Conservation (phyloP, 2,113 vertebrate genomes). For the Atherinomorus stipes region DNA sequence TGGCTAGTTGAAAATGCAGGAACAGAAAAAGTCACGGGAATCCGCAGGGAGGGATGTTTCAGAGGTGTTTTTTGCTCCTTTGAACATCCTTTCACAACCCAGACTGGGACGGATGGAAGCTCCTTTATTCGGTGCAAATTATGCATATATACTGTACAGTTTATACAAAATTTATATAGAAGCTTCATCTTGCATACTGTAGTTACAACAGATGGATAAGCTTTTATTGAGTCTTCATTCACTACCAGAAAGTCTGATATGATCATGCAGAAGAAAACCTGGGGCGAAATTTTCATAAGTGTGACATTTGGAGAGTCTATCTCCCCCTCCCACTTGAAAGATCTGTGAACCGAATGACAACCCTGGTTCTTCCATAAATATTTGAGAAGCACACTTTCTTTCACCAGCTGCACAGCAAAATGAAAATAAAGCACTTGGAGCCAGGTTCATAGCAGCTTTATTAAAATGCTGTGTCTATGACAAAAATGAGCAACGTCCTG, state of each 20-base stretch:
- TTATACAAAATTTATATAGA: background rate
- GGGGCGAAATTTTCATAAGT: conserved; percentile 19
- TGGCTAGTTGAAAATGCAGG: background rate
- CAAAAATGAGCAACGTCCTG: conserved; percentile 44
- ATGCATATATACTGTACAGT: too few relatives aligned
- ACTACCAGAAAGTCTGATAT: background rate
- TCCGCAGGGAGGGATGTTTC: background rate
- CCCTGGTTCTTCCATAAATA: conserved; percentile 69
- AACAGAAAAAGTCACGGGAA: background rate
- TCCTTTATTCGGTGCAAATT: background rate
- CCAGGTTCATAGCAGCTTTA: conserved; percentile 56
- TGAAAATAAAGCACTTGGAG: conserved; percentile 75
- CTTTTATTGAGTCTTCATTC: background rate
- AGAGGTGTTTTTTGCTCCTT: conserved; percentile 6
- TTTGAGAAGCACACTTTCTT: conserved; percentile 70
- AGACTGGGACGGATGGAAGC: background rate
- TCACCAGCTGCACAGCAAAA: conserved; percentile 47
- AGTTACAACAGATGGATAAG: background rate
- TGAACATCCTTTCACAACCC: background rate
- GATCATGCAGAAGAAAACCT: background rate
- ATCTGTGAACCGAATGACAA: conserved; percentile 18
- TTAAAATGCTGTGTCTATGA: conserved; percentile 67
- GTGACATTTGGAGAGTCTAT: conserved; percentile 24
- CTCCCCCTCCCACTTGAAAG: conserved; percentile 1
- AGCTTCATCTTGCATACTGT: conserved; percentile 1